These are phyloP conservation scores for Dasypus novemcinctus DNA, from an alignment of 2,113 vertebrate species.

Conservation along the genomic window DNA sequence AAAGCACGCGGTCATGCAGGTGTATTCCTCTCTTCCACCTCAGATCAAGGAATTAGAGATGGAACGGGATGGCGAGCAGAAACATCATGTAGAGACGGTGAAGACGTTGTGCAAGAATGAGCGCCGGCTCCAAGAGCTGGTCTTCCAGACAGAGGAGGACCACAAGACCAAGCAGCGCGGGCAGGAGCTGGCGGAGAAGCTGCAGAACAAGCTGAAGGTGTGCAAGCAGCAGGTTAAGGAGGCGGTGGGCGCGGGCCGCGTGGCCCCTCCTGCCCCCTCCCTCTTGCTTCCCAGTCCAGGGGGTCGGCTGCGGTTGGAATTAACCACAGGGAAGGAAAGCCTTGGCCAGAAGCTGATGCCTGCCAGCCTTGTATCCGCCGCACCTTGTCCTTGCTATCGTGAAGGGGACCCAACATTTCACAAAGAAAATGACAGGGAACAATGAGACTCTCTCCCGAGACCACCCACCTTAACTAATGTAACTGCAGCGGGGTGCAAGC, in stretches of 20 bases:
- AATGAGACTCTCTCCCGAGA: neutral
- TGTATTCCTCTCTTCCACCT: neutral
- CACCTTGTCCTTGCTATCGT: neutral
- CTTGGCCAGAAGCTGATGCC: neutral
- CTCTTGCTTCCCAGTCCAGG: neutral
- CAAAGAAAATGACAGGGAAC: neutral
- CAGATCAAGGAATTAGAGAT: slow-evolving; percentile 83
- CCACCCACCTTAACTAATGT: neutral
- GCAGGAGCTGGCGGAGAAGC: slow-evolving; percentile 84
- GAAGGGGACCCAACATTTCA: neutral
- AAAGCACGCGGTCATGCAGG: neutral
- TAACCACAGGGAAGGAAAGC: neutral
- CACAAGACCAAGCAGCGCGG: slow-evolving; percentile 83
- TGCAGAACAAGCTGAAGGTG: slow-evolving; percentile 84
- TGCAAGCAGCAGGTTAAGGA: slow-evolving; percentile 84
- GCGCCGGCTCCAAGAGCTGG: slow-evolving; percentile 79
- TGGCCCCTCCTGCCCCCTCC: neutral
- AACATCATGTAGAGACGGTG: slow-evolving; percentile 77
- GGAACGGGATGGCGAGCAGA: slow-evolving; percentile 82
- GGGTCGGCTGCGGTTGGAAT: neutral
- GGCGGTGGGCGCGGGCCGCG: slow-evolving; percentile 11
- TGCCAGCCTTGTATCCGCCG: neutral
- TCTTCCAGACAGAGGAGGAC: slow-evolving; percentile 84
- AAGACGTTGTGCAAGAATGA: slow-evolving; percentile 83
- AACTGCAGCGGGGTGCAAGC: neutral